Base-by-base conservation (phyloP, 2,113 vertebrate species). In the Riparia riparia region DNA sequence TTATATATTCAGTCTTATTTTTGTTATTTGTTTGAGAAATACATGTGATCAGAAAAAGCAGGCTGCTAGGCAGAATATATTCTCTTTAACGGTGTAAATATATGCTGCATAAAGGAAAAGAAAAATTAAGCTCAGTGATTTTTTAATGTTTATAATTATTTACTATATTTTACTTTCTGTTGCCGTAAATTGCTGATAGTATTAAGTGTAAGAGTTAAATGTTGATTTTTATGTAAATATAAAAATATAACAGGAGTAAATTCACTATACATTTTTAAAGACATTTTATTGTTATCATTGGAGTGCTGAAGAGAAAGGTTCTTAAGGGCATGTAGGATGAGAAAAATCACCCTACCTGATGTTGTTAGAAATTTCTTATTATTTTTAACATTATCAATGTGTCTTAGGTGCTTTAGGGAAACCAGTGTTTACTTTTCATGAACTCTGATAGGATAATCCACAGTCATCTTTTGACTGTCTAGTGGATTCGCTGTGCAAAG, bases 371-470 rank as follows among this genome's bases (percentile, higher is more conserved):
- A 94, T 96, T 89, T 94, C 77, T 82, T 95, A 34, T 28, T 91
- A 81, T 96, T 94, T 90, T 93, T 86, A 88, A 92, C 53, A 57
- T 89, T 95, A 95, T 95, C 71, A 92, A 63, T 61, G 19, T 79
- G 42, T 91, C 39, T 84, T 50, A 58, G 50, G 14, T 95, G 83
- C 89, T 91, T 93, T 70, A 85, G 89, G 93, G 82, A 85, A 93
- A 74, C 66, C 28, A 65, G n/a, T 94, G 57, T 97, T 97, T 96
- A 88, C 65, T 96, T 91, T 92, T 86, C 70, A 93, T 16, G 73
- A 93, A 84, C 54, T 97, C 86, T 94, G 88, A 85, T 95, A 63
- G 77, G 82, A 74, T 97, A 95, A 96, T 96, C 65, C 47, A 66
- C 64, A 89, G 77, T 86, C 56, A 66, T 92, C 63, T 96, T 96